Percentiles rank a stretch among this genome's conserved stretches.
phyloP scores from a whole-genome alignment of 2,888 invertebrate genomes.

The Apoderus coryli region DNA sequence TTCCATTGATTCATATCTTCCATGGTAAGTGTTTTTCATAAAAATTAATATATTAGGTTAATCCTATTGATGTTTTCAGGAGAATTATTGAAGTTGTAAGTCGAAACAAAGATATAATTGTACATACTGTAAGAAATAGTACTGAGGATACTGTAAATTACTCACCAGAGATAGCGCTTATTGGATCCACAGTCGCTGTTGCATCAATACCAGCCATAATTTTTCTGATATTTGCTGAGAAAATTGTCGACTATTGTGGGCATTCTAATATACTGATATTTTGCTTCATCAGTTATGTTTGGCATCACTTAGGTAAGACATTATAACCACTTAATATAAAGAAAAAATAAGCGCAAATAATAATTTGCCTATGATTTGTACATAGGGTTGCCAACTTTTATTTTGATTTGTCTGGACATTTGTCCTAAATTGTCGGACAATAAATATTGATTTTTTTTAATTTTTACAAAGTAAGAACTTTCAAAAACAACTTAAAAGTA shows the following conservation, averaged over 20 bases:
- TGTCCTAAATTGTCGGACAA: no score
- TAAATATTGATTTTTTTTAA: no score
- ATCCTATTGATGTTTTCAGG: background rate
- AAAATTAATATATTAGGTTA: background rate
- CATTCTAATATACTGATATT: constrained; percentile 70
- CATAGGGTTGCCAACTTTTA: no score
- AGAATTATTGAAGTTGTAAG: background rate
- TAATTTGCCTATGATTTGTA: no score
- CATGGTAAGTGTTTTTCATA: constrained; percentile 50
- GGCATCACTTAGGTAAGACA: constrained; percentile 55
- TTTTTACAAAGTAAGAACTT: no score
- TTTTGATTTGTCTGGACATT: no score
- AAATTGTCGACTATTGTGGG: constrained; percentile 69
- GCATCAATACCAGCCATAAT: constrained; percentile 56
- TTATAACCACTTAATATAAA: background rate
- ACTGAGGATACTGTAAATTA: no score
- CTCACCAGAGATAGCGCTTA: no score
- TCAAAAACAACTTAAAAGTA: no score
- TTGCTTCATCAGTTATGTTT: constrained; percentile 67
- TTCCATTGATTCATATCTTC: constrained; percentile 62
- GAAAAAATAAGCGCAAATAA: no score
- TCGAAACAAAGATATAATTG: no score
- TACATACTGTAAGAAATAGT: no score
- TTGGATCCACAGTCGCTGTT: constrained; percentile 50
- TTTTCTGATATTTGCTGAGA: constrained; percentile 64